Evolutionary conservation across 2,797 vertebrate species (phyloP), one percentile per base, ranked within the genome.

Genomic region (Perdix hodgsoniae): DNA sequence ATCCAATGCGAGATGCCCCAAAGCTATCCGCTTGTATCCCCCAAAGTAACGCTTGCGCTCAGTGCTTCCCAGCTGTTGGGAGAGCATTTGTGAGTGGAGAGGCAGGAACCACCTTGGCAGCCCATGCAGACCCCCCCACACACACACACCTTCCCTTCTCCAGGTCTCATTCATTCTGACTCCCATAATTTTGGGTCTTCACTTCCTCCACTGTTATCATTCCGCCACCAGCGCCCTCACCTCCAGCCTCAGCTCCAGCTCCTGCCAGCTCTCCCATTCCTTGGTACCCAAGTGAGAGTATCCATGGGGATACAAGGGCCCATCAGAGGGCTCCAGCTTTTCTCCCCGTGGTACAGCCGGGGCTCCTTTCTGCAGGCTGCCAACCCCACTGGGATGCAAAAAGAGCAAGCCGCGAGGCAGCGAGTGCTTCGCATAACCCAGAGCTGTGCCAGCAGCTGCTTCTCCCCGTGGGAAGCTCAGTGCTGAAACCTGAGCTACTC

Each of bases 331-430:
- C n/a, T 54, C 50, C 21, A 23, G 35, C 42, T 11, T 5, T 4
- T 54, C 12, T 5, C 50, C 6, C 1, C 6, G 0, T 0, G 27
- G 18, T 8, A 11, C 14, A 83, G 39, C 39, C 44, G 6, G 6
- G 15, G 57, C 50, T 57, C 24, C 5, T 0, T 0, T 9, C 61
- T 49, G 6, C 42, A 1, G 2, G 67, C 23, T 23, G 10, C 23
- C 0, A 3, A 33, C 50, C 10, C 2, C 33, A 1, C 2, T 0
- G 33, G 61, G 39, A 5, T 0, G 3, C 0, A 27, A 13, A 6
- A 31, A 19, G 10, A 21, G 37, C 12, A 40, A 14, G 18, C 18
- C 29, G 29, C 22, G 9, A 64, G 27, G 39, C 13, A 40, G 29
- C 6, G 6, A 3, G 19, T 14, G 9, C 19, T 29, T 42, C 40